phyloP scores from a whole-genome alignment of 1,140 invertebrate species.

The Drosophila parabipectinata region DNA sequence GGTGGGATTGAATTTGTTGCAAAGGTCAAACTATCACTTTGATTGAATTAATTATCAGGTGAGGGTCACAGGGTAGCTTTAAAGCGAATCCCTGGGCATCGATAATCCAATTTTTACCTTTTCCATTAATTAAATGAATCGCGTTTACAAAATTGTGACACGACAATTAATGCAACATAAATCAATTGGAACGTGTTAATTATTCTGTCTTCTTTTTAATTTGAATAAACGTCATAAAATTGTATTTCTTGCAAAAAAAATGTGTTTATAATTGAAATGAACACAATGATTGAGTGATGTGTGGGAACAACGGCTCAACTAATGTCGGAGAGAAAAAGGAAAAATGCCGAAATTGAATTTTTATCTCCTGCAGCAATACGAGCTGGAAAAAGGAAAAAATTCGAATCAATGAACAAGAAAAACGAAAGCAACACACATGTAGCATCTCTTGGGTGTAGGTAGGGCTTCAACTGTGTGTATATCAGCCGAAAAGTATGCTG shows the following conservation, averaged over 20 bases:
- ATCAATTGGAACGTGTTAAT: slow-evolving; percentile 67
- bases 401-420: slow-evolving; percentile 77
- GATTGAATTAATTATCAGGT: not conserved
- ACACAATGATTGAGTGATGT: not conserved
- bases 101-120: slow-evolving; percentile 22
- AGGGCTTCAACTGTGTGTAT: slow-evolving; percentile 6
- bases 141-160: slow-evolving; percentile 25
- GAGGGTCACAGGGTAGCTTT: slow-evolving; percentile 6
- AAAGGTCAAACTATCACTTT: not conserved
- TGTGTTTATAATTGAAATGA: slow-evolving; percentile 4
- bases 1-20: not conserved
- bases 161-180: slow-evolving; percentile 63
- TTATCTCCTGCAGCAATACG: slow-evolving; percentile 56
- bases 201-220: slow-evolving; percentile 49
- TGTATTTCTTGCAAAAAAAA: slow-evolving; percentile 5
- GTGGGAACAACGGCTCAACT: slow-evolving; percentile 6
- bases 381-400: slow-evolving; percentile 36
- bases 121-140: slow-evolving; percentile 68
- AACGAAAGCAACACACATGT: slow-evolving; percentile 47
- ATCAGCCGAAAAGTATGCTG: slow-evolving; percentile 65
- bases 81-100: slow-evolving; percentile 23
- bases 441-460: slow-evolving; percentile 4
- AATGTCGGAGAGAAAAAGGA: slow-evolving; percentile 38
- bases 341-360: slow-evolving; percentile 67
- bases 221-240: slow-evolving; percentile 24